Evolutionary conservation across 2,888 invertebrate species (phyloP).

Genomic region (Xiphydria camelus): DNA sequence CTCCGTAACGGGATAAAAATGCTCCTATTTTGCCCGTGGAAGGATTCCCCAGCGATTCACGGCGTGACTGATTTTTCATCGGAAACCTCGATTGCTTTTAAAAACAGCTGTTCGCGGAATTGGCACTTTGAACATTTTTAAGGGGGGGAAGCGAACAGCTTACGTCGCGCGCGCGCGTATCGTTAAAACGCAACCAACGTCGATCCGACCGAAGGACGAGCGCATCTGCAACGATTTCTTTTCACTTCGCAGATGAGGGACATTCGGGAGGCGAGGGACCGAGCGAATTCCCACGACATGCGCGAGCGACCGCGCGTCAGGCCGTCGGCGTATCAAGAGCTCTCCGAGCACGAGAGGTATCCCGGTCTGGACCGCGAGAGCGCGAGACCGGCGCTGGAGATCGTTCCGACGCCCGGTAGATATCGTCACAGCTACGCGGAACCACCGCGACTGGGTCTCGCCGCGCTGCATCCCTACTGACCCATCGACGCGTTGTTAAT

Average conservation of each 20-base stretch:
- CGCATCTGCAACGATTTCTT: too few relatives aligned
- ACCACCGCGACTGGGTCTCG: constrained; percentile 52
- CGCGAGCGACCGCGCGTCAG: constrained; percentile 47
- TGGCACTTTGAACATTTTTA: too few relatives aligned
- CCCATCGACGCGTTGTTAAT: constrained; percentile 1
- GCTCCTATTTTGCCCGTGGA: too few relatives aligned
- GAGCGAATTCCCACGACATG: constrained; percentile 39
- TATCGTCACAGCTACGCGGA: constrained; percentile 56
- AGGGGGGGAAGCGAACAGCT: too few relatives aligned
- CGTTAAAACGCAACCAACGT: too few relatives aligned
- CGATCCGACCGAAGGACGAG: too few relatives aligned
- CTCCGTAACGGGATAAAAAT: too few relatives aligned
- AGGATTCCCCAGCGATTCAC: too few relatives aligned
- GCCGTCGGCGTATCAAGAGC: constrained; percentile 58
- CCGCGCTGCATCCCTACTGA: constrained; percentile 54
- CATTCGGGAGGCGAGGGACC: constrained; percentile 42
- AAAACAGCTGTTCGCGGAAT: too few relatives aligned
- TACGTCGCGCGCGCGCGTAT: too few relatives aligned
- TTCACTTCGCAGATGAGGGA: constrained; percentile 34
- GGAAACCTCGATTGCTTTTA: too few relatives aligned
- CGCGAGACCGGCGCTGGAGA: constrained; percentile 47
- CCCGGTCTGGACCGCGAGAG: constrained; percentile 61
- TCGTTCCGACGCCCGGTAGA: constrained; percentile 48
- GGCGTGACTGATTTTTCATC: too few relatives aligned
- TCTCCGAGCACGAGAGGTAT: constrained; percentile 62